Conservation (phyloP, 2,113 vertebrate species). For the Eupsittula cactorum region DNA sequence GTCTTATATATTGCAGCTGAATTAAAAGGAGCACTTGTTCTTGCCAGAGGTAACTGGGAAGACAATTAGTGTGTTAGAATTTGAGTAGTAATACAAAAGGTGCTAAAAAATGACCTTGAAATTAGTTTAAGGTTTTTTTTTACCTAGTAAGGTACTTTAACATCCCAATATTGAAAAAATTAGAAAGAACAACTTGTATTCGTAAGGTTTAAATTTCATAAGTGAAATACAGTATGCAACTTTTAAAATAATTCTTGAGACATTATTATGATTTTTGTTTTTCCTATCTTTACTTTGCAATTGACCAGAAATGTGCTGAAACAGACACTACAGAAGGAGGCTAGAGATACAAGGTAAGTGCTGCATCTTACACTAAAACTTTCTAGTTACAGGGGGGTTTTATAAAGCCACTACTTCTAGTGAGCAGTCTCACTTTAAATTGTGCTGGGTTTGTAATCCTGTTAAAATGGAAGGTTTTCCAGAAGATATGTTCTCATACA, state of each 20-base stretch:
- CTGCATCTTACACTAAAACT: not conserved
- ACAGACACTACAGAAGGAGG: conserved; percentile 35
- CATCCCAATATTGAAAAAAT: not conserved
- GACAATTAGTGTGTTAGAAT: not conserved
- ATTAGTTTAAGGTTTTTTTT: not conserved
- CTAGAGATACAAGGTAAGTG: conserved; percentile 45
- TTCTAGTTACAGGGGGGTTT: not conserved
- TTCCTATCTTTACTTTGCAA: conserved; percentile 18
- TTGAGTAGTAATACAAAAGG: not conserved
- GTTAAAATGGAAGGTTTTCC: not conserved
- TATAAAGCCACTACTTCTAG: not conserved
- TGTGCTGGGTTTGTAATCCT: not conserved
- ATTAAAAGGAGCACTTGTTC: not conserved
- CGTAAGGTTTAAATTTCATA: not conserved
- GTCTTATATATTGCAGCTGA: not conserved
- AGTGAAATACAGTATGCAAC: not conserved
- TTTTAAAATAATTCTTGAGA: not conserved
- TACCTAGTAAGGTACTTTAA: not conserved
- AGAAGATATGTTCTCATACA: not conserved
- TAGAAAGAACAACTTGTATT: not conserved
- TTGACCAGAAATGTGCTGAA: conserved; percentile 72
- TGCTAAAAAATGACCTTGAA: not conserved
- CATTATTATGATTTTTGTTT: not conserved
- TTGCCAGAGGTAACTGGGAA: not conserved
- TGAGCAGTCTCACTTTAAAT: not conserved